Percentiles rank a stretch among this genome's conserved stretches.
These are phyloP conservation scores for Rhinoraja longicauda DNA, from an alignment of 2,797 vertebrate genomes.

Conservation along the genomic window DNA sequence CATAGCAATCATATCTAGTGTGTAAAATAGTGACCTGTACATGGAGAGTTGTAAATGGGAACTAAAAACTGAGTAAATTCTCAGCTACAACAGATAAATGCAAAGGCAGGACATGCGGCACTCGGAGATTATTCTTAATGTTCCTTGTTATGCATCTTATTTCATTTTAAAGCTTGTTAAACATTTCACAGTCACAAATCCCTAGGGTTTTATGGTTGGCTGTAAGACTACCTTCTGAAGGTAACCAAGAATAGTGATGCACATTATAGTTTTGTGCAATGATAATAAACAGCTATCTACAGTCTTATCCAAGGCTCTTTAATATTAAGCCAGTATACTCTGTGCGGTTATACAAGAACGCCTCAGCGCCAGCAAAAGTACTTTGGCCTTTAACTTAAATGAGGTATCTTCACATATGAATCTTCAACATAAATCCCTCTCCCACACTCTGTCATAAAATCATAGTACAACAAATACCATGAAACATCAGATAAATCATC, in stretches of 20 bases:
- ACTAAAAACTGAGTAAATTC: background rate
- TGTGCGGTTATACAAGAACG: background rate
- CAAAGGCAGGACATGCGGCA: background rate
- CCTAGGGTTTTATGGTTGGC: no score
- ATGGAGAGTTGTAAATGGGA: background rate
- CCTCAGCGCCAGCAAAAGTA: background rate
- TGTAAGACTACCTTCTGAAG: background rate
- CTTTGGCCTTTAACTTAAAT: background rate
- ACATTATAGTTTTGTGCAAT: background rate
- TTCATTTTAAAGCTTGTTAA: background rate
- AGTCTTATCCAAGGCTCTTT: background rate
- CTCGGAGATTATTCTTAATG: background rate
- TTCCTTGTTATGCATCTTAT: background rate
- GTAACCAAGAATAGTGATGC: background rate
- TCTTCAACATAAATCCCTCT: background rate
- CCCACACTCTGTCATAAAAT: background rate
- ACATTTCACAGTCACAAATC: background rate
- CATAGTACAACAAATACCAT: background rate
- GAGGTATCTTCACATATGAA: background rate
- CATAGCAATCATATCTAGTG: background rate
- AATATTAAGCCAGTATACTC: background rate
- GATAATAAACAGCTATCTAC: background rate
- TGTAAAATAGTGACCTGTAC: background rate
- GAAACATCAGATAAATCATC: background rate
- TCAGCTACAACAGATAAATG: background rate